phyloP scores from a whole-genome alignment of 1,140 invertebrate species.

The Zaprionus camerounensis region DNA sequence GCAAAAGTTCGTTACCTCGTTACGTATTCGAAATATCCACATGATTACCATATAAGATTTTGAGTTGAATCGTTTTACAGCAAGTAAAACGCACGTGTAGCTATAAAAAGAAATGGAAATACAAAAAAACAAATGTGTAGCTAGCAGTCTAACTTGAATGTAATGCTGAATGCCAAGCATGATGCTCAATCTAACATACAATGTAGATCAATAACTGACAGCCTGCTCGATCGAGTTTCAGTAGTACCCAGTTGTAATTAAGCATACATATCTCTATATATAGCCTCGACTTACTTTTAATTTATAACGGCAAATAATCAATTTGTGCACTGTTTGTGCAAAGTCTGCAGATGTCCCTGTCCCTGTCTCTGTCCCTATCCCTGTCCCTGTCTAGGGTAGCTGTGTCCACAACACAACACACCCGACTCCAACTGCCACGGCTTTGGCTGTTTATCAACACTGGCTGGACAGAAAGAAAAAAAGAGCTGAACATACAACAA shows the following conservation, averaged over 20 bases:
- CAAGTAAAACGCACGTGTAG: no score
- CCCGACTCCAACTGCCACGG: not conserved
- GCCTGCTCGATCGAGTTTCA: slow-evolving; percentile 9
- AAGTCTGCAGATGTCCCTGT: slow-evolving; percentile 45
- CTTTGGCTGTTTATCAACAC: slow-evolving; percentile 61
- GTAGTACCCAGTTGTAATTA: not conserved
- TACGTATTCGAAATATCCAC: slow-evolving; percentile 32
- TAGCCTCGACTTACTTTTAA: slow-evolving; percentile 69
- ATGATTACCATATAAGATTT: slow-evolving; percentile 14
- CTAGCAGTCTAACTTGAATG: slow-evolving; percentile 19
- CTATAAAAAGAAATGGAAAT: not conserved
- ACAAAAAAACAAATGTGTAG: not conserved
- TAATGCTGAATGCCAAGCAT: slow-evolving; percentile 15
- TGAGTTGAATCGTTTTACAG: slow-evolving; percentile 6
- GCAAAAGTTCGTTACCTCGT: slow-evolving; percentile 22
- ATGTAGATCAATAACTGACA: not conserved
- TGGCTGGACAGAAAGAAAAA: slow-evolving; percentile 28
- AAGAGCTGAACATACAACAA: slow-evolving; percentile 48
- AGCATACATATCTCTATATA: not conserved
- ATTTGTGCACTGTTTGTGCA: slow-evolving; percentile 79
- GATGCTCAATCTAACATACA: not conserved
- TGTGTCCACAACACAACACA: no score
- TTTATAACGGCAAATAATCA: slow-evolving; percentile 78
- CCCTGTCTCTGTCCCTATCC: no score
- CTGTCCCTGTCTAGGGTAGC: no score